Evolutionary conservation across 2,113 vertebrate species (phyloP).

Genomic region (Megaleporinus macrocephalus): DNA sequence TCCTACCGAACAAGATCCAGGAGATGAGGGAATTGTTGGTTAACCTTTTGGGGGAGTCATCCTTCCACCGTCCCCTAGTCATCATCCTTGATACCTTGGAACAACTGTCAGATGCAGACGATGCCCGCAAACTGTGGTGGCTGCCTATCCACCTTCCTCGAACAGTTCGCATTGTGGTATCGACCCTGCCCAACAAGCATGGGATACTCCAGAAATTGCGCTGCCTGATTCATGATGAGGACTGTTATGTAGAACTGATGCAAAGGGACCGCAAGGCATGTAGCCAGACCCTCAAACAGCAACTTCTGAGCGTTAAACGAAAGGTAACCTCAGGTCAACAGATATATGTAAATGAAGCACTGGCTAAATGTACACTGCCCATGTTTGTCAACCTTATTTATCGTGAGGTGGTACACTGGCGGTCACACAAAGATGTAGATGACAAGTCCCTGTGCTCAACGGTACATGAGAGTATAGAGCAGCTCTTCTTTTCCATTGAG

Average conservation of each 20-base stretch:
- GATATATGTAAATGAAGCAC: slow-evolving; percentile 96
- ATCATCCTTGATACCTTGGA: slow-evolving; percentile 94
- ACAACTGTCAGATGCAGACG: slow-evolving; percentile 91
- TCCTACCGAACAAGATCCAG: slow-evolving; percentile 94
- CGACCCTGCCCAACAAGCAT: slow-evolving; percentile 96
- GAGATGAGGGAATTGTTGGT: slow-evolving; percentile 94
- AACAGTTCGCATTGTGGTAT: slow-evolving; percentile 91
- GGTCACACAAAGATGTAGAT: slow-evolving; percentile 97
- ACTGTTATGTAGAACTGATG: slow-evolving; percentile 89
- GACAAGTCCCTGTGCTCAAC: slow-evolving; percentile 92
- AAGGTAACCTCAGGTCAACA: slow-evolving; percentile 99
- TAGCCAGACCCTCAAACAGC: slow-evolving; percentile 97
- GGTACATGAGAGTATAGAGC: slow-evolving; percentile 96
- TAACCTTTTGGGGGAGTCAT: slow-evolving; percentile 93
- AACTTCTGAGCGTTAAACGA: slow-evolving; percentile 90
- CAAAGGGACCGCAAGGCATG: slow-evolving; percentile 93
- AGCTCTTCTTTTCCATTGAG: slow-evolving; percentile 94
- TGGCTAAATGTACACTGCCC: slow-evolving; percentile 94
- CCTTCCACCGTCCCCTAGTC: slow-evolving; percentile 90
- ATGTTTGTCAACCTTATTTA: slow-evolving; percentile 99
- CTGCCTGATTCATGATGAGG: slow-evolving; percentile 90
- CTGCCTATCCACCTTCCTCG: slow-evolving; percentile 92
- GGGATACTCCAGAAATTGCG: slow-evolving; percentile 95
- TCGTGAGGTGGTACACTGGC: slow-evolving; percentile 92
- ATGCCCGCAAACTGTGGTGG: slow-evolving; percentile 97